Conservation (phyloP, 92 coral and sea anemone genomes). For the Porites divaricata region DNA sequence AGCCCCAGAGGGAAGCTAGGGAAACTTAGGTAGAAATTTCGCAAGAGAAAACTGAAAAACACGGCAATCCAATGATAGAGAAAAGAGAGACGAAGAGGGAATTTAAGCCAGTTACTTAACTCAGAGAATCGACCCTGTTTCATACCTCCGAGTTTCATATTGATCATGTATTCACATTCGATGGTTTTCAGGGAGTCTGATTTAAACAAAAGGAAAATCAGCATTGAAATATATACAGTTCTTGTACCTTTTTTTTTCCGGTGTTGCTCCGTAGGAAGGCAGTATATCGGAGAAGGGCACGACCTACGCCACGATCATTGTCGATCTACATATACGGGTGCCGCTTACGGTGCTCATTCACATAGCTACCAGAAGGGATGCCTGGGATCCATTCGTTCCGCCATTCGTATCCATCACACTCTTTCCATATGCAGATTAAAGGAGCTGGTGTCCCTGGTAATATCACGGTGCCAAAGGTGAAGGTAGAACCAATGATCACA, state of each 20-base stretch:
- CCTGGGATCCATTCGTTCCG: conserved; percentile 73
- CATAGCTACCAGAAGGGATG: conserved; percentile 58
- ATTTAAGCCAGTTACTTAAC: too few relatives aligned
- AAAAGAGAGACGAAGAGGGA: too few relatives aligned
- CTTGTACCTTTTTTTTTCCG: conserved; percentile 72
- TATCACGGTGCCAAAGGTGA: not conserved
- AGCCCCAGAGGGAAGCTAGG: too few relatives aligned
- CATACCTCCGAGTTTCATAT: too few relatives aligned
- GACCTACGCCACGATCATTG: conserved; percentile 47
- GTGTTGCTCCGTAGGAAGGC: conserved; percentile 44
- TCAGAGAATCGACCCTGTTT: too few relatives aligned
- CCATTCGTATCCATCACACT: conserved; percentile 55
- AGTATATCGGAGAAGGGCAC: conserved; percentile 69
- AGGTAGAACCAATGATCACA: not conserved
- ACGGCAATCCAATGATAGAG: too few relatives aligned
- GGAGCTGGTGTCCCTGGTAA: not conserved
- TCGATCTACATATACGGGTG: conserved; percentile 61
- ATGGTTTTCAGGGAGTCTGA: too few relatives aligned
- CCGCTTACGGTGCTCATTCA: conserved; percentile 55
- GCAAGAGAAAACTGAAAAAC: too few relatives aligned
- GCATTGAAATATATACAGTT: too few relatives aligned
- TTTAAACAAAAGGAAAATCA: too few relatives aligned
- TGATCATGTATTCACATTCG: too few relatives aligned
- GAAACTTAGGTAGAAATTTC: too few relatives aligned
- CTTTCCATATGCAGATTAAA: not conserved